Conservation (phyloP, 2,797 vertebrate species). For the Falco columbarius region DNA sequence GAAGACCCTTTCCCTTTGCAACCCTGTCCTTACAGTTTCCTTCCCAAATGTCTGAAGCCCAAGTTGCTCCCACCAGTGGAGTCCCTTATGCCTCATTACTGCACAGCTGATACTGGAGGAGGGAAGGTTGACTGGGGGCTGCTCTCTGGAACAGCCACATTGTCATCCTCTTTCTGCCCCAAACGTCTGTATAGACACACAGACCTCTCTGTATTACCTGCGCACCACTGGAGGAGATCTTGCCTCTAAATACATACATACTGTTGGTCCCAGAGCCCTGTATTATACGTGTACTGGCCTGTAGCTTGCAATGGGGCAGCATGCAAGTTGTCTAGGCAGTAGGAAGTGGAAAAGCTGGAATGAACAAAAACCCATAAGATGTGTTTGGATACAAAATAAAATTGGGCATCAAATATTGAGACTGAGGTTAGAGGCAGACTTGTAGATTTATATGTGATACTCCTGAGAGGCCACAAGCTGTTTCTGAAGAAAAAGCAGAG, state of each 20-base stretch:
- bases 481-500: not conserved
- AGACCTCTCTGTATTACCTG: not conserved
- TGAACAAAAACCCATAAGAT: not conserved
- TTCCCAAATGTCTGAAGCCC: not conserved
- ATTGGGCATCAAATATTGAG: not conserved
- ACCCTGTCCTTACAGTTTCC: not conserved
- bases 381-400: not conserved
- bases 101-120: not conserved
- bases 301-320: not conserved
- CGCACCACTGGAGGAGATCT: not conserved
- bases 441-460: not conserved
- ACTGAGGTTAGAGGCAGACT: not conserved
- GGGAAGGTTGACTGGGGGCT: rapidly evolving
- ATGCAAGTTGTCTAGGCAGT: not conserved
- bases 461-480: not conserved
- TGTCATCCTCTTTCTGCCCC: not conserved
- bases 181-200: not conserved
- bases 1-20: not conserved
- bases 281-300: not conserved
- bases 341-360: not conserved
- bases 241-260: not conserved
- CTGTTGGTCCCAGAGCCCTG: not conserved
- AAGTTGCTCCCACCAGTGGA: rapidly evolving
- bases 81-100: rapidly evolving
- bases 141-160: not conserved